Conservation (phyloP, 2,113 vertebrate species). For the Ia io region DNA sequence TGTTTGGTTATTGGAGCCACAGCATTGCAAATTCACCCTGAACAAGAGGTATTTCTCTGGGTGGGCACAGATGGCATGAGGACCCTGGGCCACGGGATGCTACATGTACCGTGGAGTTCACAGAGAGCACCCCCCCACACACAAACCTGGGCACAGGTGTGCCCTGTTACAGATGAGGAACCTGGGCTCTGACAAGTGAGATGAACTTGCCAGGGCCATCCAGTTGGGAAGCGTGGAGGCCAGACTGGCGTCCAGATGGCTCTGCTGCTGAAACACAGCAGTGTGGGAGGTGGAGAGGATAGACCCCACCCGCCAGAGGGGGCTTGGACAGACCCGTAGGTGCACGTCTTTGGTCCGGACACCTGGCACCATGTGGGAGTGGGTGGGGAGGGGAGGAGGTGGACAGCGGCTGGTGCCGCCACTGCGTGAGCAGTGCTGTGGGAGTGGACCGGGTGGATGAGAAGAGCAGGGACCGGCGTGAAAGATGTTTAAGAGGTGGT, state of each 20-base stretch:
- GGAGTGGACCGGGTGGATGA: neutral
- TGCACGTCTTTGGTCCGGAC: neutral
- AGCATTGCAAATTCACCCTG: neutral
- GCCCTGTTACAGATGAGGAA: neutral
- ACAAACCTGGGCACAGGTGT: neutral
- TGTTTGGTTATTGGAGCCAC: neutral
- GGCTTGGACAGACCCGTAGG: neutral
- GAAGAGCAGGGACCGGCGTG: fast-evolving
- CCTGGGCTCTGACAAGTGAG: neutral
- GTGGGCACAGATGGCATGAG: neutral
- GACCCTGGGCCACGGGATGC: neutral
- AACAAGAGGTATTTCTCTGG: neutral
- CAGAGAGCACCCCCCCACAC: neutral
- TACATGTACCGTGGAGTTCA: neutral
- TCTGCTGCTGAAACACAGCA: neutral
- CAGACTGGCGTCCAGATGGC: neutral
- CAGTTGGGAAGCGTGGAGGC: neutral
- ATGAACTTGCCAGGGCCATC: neutral
- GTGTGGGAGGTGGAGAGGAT: neutral
- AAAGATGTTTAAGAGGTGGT: neutral
- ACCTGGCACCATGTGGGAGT: neutral
- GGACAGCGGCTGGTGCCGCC: neutral
- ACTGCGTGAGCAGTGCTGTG: no score
- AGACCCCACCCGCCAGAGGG: neutral
- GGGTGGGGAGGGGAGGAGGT: neutral